Evolutionary conservation across 2,888 invertebrate species (phyloP).

Genomic region (Synanthedon vespiformis): DNA sequence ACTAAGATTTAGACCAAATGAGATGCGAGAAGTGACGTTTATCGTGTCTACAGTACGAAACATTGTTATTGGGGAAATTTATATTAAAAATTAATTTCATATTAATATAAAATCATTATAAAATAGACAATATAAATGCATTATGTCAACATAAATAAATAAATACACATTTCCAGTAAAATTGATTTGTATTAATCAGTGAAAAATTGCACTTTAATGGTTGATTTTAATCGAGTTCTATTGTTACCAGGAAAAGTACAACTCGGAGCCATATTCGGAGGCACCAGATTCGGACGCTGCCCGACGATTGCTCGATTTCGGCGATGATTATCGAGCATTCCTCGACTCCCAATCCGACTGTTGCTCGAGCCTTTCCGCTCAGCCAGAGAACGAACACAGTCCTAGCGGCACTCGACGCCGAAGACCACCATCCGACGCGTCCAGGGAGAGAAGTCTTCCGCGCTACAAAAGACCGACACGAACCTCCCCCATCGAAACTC

Average conservation of each 20-base stretch:
- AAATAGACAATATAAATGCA: no score
- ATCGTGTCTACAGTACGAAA: no score
- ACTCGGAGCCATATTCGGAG: constrained; percentile 92
- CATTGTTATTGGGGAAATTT: no score
- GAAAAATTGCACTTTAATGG: no score
- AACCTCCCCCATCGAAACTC: constrained; percentile 50
- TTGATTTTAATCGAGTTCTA: constrained; percentile 1
- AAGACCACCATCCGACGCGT: constrained; percentile 51
- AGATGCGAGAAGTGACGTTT: no score
- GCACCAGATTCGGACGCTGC: constrained; percentile 87
- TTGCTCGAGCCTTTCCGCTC: constrained; percentile 83
- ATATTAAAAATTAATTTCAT: no score
- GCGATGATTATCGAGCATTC: constrained; percentile 90
- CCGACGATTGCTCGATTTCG: constrained; percentile 84
- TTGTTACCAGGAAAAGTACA: constrained; percentile 84
- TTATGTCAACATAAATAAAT: no score
- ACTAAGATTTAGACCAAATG: no score
- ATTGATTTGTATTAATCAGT: no score
- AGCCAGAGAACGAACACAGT: constrained; percentile 54
- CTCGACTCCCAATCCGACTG: constrained; percentile 92
- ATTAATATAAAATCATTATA: no score
- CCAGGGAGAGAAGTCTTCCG: constrained; percentile 42
- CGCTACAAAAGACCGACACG: constrained; percentile 49
- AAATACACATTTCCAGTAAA: no score
- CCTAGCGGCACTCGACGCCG: constrained; percentile 45